Conservation (phyloP, 1,140 invertebrate species). For the Teleogryllus occipitalis region DNA sequence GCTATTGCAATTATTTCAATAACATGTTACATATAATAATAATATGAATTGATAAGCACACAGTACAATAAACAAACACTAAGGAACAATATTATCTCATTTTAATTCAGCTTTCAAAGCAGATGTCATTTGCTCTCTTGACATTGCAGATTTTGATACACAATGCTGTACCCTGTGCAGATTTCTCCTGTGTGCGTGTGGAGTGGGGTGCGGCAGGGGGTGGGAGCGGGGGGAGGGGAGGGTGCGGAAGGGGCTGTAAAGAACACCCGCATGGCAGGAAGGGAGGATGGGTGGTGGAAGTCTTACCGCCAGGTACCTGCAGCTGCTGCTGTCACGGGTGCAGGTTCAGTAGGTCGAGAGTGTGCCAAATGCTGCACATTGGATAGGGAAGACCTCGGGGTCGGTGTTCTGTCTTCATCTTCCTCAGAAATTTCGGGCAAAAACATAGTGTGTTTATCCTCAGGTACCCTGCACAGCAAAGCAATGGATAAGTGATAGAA, state of each 20-base stretch:
- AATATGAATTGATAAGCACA: too few species aligned
- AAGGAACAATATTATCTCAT: too few species aligned
- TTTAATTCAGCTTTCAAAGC: too few species aligned
- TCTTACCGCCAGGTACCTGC: constrained; percentile 23
- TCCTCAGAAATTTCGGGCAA: constrained; percentile 51
- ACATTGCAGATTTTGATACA: too few species aligned
- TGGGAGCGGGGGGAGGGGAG: not conserved
- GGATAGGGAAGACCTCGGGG: not conserved
- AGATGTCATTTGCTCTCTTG: too few species aligned
- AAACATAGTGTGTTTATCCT: constrained; percentile 52
- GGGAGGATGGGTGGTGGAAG: constrained; percentile 6
- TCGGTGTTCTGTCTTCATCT: constrained; percentile 35
- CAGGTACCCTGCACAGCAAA: constrained; percentile 42
- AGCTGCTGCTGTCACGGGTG: constrained; percentile 14
- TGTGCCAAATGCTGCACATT: constrained; percentile 5
- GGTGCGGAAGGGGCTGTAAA: not conserved
- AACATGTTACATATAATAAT: too few species aligned
- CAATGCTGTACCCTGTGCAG: not conserved
- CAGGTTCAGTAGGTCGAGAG: not conserved
- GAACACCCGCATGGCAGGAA: not conserved
- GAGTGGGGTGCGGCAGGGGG: not conserved
- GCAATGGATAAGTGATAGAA: not conserved
- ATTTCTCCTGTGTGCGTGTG: not conserved
- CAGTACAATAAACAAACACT: too few species aligned
- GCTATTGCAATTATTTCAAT: too few species aligned